A percentile compares a stretch with the other conserved stretches of the same genome.
Conservation (phyloP, 35 echinoderm and acorn worm genomes). For the Ophiothrix spiculata region DNA sequence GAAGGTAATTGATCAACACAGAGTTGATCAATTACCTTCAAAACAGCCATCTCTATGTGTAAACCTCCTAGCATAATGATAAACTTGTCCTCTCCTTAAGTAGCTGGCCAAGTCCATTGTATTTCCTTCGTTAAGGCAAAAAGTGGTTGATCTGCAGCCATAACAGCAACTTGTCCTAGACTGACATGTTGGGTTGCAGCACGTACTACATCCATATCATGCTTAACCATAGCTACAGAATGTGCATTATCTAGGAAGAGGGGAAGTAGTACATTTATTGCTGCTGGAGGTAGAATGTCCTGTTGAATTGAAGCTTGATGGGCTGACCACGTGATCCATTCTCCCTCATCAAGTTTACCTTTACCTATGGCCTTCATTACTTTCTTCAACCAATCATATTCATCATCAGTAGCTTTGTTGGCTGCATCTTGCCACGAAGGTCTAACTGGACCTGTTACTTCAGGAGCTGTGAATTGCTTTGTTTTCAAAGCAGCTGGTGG, state of each 20-base stretch:
- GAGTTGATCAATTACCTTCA: not conserved
- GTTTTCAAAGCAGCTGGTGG: slow-evolving; percentile 23
- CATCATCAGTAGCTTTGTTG: slow-evolving; percentile 5
- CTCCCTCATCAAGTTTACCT: slow-evolving; percentile 4
- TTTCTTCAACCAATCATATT: slow-evolving; percentile 18
- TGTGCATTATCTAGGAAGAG: slow-evolving; percentile 59
- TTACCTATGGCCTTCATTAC: not conserved
- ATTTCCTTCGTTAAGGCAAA: slow-evolving; percentile 50
- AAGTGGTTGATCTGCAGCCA: slow-evolving; percentile 44
- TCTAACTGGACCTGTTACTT: not conserved
- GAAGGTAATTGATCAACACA: not conserved
- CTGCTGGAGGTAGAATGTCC: not conserved
- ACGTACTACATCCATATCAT: slow-evolving; percentile 38
- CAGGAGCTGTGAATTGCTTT: slow-evolving; percentile 12
- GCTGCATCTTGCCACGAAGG: not conserved
- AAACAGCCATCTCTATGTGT: slow-evolving; percentile 41
- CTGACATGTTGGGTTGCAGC: slow-evolving; percentile 4
- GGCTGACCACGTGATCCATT: slow-evolving; percentile 29
- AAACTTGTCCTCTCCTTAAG: slow-evolving; percentile 50
- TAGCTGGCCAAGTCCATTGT: slow-evolving; percentile 53
- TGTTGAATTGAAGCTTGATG: slow-evolving; percentile 30
- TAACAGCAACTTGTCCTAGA: slow-evolving; percentile 37
- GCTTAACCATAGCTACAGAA: slow-evolving; percentile 56
- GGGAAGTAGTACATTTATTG: slow-evolving; percentile 22
- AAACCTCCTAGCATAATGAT: slow-evolving; percentile 49